phyloP scores from a whole-genome alignment of 1,140 invertebrate species.

The Babylonia areolata region DNA sequence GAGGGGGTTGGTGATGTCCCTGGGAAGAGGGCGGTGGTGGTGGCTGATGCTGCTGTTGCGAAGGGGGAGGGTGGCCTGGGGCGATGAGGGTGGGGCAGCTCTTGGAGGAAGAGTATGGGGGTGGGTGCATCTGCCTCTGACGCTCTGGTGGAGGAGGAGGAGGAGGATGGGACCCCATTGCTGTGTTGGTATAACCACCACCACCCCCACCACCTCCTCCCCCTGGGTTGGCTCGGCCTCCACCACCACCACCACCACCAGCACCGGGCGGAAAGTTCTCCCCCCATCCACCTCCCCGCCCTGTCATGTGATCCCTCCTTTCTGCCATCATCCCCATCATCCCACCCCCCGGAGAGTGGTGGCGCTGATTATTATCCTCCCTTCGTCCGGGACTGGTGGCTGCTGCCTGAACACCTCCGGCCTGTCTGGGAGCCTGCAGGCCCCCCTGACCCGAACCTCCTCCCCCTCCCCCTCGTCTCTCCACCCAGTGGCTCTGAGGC shows the following conservation, averaged over 20 bases:
- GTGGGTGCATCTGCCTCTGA: not conserved
- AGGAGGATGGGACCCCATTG: too few relatives aligned
- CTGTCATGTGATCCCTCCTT: not conserved
- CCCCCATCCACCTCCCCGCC: not conserved
- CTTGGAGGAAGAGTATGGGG: conserved; percentile 29
- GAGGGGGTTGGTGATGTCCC: conserved; percentile 8
- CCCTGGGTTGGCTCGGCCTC: conserved; percentile 15
- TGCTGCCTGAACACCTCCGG: too few relatives aligned
- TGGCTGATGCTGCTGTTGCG: conserved; percentile 23
- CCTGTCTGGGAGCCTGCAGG: not conserved
- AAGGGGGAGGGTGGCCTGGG: not conserved
- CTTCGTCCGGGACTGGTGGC: not conserved
- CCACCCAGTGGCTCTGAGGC: not conserved
- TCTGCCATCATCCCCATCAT: not conserved
- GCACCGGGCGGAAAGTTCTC: not conserved
- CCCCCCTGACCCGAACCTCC: too few relatives aligned
- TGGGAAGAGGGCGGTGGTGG: conserved; percentile 16
- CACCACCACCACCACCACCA: too few relatives aligned
- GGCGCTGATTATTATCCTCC: too few relatives aligned
- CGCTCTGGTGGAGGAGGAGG: not conserved
- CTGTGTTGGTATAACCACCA: too few relatives aligned
- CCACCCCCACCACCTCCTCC: too few relatives aligned
- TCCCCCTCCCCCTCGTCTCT: not conserved
- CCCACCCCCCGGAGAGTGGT: not conserved
- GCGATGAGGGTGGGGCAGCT: not conserved